These are phyloP conservation scores for Eudemis profundana DNA, from an alignment of 2,888 invertebrate species.

Conservation along the genomic window DNA sequence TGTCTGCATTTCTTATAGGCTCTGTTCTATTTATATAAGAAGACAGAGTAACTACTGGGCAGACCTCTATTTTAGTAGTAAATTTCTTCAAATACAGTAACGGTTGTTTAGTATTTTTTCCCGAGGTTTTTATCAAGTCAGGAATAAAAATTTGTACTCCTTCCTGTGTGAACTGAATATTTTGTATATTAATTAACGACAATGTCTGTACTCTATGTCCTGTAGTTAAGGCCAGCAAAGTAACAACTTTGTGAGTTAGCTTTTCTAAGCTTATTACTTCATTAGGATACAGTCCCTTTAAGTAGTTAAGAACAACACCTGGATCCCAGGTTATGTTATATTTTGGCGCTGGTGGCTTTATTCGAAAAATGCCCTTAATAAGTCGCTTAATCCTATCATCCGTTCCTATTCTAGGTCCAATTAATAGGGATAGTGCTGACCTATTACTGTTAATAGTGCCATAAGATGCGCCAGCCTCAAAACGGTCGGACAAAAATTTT, in stretches of 20 bases:
- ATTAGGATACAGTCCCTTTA: not conserved
- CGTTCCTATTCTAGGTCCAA: not conserved
- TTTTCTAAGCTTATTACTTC: not conserved
- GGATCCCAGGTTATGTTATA: slow-evolving; percentile 3
- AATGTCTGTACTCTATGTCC: too few species aligned
- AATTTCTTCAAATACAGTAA: slow-evolving; percentile 32
- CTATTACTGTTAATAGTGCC: too few species aligned
- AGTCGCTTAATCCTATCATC: too few species aligned
- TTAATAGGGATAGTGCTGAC: not conserved
- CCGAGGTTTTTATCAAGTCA: not conserved
- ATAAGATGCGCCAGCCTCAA: too few species aligned
- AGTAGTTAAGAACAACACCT: not conserved
- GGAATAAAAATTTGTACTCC: not conserved
- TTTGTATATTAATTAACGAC: not conserved
- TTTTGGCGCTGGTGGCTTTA: not conserved
- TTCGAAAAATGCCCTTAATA: too few species aligned
- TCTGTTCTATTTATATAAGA: not conserved
- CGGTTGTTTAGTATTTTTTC: slow-evolving; percentile 19
- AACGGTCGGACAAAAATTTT: too few species aligned
- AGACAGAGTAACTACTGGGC: not conserved
- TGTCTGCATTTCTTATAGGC: not conserved
- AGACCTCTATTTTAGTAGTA: not conserved
- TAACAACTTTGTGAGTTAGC: not conserved
- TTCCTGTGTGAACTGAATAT: not conserved
- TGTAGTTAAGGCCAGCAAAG: too few species aligned